A percentile compares a stretch with the other conserved stretches of the same genome.
These are phyloP conservation scores for Heterochromis multidens DNA, from an alignment of 2,113 vertebrate species.

Conservation along the genomic window DNA sequence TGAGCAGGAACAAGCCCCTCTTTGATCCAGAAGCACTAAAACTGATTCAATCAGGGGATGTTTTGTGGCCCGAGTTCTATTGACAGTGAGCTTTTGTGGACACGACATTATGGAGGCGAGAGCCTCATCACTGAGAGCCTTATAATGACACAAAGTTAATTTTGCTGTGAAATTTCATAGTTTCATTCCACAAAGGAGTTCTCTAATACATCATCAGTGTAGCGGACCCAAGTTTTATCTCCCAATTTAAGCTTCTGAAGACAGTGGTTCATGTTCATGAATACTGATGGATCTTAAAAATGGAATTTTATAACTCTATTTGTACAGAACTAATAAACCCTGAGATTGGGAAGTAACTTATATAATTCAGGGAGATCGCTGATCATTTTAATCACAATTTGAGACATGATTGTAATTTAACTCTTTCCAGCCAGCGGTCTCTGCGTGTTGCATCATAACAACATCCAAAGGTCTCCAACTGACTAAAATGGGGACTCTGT, in stretches of 20 bases:
- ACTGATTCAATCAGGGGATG: constrained; percentile 1
- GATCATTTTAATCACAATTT: constrained; percentile 29
- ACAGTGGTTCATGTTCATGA: constrained; percentile 47
- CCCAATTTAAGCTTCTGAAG: constrained; percentile 39
- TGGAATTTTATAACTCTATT: constrained; percentile 35
- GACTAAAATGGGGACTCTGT: no score
- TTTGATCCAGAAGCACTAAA: background rate
- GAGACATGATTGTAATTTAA: constrained; percentile 5
- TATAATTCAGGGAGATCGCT: constrained; percentile 36
- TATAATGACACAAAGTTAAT: constrained; percentile 16
- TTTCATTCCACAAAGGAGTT: constrained; percentile 18
- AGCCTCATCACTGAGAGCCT: background rate
- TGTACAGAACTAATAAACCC: constrained; percentile 21
- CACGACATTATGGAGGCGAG: constrained; percentile 3
- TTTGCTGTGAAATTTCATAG: constrained; percentile 31
- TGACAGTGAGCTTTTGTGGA: constrained; percentile 25
- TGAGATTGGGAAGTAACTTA: constrained; percentile 17
- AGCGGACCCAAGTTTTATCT: constrained; percentile 38
- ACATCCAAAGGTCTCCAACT: no score
- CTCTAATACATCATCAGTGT: constrained; percentile 20
- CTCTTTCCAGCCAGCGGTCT: background rate
- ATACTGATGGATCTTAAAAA: constrained; percentile 58
- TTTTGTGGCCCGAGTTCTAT: background rate
- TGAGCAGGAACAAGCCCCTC: background rate
- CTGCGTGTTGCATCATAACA: background rate